phyloP scores from a whole-genome alignment of 92 coral and sea anemone species.

The Phenganax subtilis region DNA sequence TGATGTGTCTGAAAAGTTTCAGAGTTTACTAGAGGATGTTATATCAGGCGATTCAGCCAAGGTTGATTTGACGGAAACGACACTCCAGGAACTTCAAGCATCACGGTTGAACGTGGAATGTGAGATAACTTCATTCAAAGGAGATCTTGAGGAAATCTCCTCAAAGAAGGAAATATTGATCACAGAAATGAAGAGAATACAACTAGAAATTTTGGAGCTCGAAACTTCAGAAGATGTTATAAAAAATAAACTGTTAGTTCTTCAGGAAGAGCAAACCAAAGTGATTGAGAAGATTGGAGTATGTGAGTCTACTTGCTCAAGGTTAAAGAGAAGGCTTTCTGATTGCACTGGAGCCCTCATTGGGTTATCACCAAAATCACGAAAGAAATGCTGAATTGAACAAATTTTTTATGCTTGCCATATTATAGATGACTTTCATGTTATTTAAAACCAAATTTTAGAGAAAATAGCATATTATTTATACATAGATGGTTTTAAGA shows the following conservation, averaged over 20 bases:
- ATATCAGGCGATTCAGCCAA: conserved; percentile 28
- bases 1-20: conserved; percentile 37
- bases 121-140: conserved; percentile 5
- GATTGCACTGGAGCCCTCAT: conserved; percentile 32
- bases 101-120: conserved; percentile 20
- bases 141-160: neutral
- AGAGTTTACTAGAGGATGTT: conserved; percentile 35
- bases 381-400: conserved; percentile 16
- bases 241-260: neutral
- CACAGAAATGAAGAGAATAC: neutral
- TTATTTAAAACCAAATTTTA: no score
- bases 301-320: conserved; percentile 37
- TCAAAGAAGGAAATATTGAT: neutral
- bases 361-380: conserved; percentile 33
- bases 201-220: neutral
- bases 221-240: conserved; percentile 9
- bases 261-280: neutral
- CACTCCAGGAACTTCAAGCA: conserved; percentile 3
- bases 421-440: neutral
- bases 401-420: neutral
- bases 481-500: no score
- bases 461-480: no score
- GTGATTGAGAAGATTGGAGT: neutral
- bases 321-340: conserved; percentile 32
- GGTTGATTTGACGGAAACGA: conserved; percentile 18